These are phyloP conservation scores for Lateolabrax maculatus DNA, from an alignment of 2,797 vertebrate species.

Conservation along the genomic window DNA sequence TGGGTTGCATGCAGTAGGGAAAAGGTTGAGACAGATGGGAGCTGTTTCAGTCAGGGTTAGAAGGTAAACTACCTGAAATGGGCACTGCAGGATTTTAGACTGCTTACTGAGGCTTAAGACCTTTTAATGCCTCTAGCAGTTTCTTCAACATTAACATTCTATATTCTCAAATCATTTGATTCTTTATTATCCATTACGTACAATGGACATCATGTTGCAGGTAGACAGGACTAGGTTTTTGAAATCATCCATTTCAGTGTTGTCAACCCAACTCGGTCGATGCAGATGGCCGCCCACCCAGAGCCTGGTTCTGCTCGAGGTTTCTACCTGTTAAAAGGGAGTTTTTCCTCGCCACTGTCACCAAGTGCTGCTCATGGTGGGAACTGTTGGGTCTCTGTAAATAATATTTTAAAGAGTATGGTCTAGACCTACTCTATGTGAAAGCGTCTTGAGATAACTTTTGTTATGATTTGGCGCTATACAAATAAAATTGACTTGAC, in stretches of 20 bases:
- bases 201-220: neutral
- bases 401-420: too few species aligned
- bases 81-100: neutral
- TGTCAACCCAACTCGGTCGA: too few species aligned
- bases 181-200: neutral
- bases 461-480: too few species aligned
- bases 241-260: neutral
- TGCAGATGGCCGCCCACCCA: too few species aligned
- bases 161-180: neutral
- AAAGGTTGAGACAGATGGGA: conserved; percentile 35
- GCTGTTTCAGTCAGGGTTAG: conserved; percentile 51
- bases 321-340: too few species aligned
- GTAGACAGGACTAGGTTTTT: neutral
- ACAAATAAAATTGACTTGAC: too few species aligned
- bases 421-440: too few species aligned
- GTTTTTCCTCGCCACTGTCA: too few species aligned
- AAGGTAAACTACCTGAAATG: conserved; percentile 22
- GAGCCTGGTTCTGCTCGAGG: too few species aligned
- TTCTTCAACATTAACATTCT: neutral
- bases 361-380: too few species aligned
- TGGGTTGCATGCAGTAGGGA: conserved; percentile 21
- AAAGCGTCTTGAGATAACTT: too few species aligned
- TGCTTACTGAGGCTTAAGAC: conserved; percentile 1
- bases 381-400: too few species aligned
- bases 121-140: neutral